phyloP scores from a whole-genome alignment of 2,113 vertebrate species.

The Amia ocellicauda region DNA sequence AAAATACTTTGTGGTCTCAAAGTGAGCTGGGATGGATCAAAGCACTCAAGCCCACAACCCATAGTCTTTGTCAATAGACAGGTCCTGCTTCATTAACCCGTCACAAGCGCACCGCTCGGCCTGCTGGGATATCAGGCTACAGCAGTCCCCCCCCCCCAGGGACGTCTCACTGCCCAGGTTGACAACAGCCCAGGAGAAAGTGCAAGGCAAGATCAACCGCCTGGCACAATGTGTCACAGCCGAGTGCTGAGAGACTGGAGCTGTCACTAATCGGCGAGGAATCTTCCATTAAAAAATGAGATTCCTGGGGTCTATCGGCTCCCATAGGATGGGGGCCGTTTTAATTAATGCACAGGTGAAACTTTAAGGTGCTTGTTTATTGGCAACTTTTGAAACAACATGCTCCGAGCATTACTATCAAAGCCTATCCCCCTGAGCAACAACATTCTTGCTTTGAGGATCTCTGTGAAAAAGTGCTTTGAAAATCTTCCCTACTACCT shows the following conservation, averaged over 20 bases:
- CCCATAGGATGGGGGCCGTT: constrained; percentile 36
- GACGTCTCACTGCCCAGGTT: constrained; percentile 48
- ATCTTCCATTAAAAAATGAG: constrained; percentile 47
- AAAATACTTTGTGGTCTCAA: constrained; percentile 59
- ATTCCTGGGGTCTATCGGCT: constrained; percentile 47
- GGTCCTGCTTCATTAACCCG: constrained; percentile 62
- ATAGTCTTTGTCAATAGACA: constrained; percentile 67
- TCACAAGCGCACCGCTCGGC: constrained; percentile 59
- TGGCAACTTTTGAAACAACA: background rate
- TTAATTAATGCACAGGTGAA: too few relatives aligned
- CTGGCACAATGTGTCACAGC: constrained; percentile 57
- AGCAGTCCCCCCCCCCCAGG: constrained; percentile 52
- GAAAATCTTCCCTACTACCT: background rate
- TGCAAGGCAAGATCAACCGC: constrained; percentile 54
- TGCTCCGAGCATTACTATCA: background rate
- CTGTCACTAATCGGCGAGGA: constrained; percentile 48
- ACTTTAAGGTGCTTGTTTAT: background rate
- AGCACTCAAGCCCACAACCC: constrained; percentile 61
- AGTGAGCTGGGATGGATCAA: constrained; percentile 64
- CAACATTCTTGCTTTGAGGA: constrained; percentile 2
- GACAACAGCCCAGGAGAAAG: constrained; percentile 64
- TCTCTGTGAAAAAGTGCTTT: background rate
- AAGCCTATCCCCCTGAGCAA: background rate
- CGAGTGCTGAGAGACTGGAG: constrained; percentile 55
- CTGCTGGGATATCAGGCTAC: constrained; percentile 60